These are phyloP conservation scores for Allobates femoralis DNA, from an alignment of 2,797 vertebrate genomes.

Conservation along the genomic window DNA sequence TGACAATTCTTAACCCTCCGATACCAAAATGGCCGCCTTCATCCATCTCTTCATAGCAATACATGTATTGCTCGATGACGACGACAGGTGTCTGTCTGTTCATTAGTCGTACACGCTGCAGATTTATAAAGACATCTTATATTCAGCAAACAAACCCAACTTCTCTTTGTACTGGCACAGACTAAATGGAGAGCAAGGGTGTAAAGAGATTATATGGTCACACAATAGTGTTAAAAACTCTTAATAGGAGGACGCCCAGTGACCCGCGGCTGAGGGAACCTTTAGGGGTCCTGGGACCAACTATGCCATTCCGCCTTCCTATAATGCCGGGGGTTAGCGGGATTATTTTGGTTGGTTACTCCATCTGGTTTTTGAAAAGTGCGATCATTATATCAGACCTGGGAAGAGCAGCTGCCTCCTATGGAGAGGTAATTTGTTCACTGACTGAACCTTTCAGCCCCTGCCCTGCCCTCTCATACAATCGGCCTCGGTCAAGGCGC, in stretches of 20 bases:
- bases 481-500: conserved; percentile 25
- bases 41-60: not conserved
- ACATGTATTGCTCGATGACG: not conserved
- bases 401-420: conserved; percentile 70
- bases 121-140: not conserved
- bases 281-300: conserved; percentile 46
- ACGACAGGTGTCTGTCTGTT: conserved; percentile 14
- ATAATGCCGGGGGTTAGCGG: conserved; percentile 50
- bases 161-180: not conserved
- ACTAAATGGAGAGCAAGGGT: not conserved
- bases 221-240: conserved; percentile 20
- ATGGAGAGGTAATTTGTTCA: conserved; percentile 74
- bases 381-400: conserved; percentile 70
- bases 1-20: too few relatives aligned
- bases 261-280: conserved; percentile 30
- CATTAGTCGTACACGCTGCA: not conserved
- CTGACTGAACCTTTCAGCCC: conserved; percentile 71
- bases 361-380: conserved; percentile 71
- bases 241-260: conserved; percentile 37
- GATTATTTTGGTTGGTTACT: conserved; percentile 68
- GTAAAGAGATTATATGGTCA: conserved; percentile 10
- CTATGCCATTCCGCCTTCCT: conserved; percentile 38
- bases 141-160: conserved; percentile 35
- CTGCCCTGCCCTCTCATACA: conserved; percentile 37
- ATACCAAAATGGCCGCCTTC: conserved; percentile 15